Conservation (phyloP, 2,113 vertebrate genomes). For the Oenanthe oenanthe region DNA sequence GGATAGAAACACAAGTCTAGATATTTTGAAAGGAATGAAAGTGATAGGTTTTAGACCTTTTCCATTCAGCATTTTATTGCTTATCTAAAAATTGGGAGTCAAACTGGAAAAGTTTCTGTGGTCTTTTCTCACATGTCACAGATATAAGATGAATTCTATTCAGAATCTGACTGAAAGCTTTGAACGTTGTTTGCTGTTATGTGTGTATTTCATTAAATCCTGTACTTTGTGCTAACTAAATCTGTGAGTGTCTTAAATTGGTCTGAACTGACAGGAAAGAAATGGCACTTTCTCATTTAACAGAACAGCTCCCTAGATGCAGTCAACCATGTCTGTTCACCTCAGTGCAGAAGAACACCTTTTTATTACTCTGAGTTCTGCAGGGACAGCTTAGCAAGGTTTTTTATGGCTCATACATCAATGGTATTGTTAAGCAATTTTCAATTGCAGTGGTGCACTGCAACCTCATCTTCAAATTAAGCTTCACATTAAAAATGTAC, state of each 20-base stretch:
- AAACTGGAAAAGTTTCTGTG: neutral
- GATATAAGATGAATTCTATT: neutral
- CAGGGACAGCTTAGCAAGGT: constrained; percentile 65
- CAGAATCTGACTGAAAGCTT: neutral
- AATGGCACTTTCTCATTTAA: constrained; percentile 68
- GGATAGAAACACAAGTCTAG: neutral
- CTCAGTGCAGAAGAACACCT: constrained; percentile 67
- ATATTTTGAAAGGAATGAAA: neutral
- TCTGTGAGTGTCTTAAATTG: constrained; percentile 55
- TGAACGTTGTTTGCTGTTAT: constrained; percentile 16
- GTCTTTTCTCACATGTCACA: neutral
- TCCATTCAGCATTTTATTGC: neutral
- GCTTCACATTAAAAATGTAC: constrained; percentile 57
- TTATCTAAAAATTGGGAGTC: neutral
- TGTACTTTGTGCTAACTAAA: constrained; percentile 43
- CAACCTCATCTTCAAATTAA: constrained; percentile 64
- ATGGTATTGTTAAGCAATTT: constrained; percentile 70
- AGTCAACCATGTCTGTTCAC: constrained; percentile 69
- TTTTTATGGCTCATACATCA: constrained; percentile 72
- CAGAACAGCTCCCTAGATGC: constrained; percentile 66
- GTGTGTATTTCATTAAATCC: constrained; percentile 48
- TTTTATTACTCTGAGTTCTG: constrained; percentile 68
- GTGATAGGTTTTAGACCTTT: neutral
- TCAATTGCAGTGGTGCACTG: constrained; percentile 53
- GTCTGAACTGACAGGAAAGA: constrained; percentile 57